A percentile compares a stretch with the other conserved stretches of the same genome.
These are phyloP conservation scores for Dyspetes luteomarginatus DNA, from an alignment of 2,888 invertebrate genomes.

Conservation along the genomic window DNA sequence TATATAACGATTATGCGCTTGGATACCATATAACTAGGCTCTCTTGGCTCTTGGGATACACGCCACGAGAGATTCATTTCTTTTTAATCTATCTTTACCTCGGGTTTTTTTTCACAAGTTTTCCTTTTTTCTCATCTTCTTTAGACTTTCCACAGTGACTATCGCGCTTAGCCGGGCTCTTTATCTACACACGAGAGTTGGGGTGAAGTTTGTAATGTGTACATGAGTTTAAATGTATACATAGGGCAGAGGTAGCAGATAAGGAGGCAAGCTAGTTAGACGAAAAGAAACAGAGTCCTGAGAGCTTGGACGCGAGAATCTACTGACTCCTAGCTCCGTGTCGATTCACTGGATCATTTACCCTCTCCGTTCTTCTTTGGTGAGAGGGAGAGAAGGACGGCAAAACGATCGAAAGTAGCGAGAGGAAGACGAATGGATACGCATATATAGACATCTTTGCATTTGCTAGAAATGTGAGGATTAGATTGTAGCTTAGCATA, in stretches of 20 bases:
- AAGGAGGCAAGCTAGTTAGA: not conserved
- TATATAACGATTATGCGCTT: conserved; percentile 59
- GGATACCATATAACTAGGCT: conserved; percentile 55
- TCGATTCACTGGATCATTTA: conserved; percentile 48
- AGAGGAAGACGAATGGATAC: not conserved
- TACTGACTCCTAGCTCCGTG: not conserved
- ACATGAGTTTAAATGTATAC: not conserved
- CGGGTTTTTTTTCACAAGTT: conserved; percentile 4
- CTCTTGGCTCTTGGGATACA: conserved; percentile 28
- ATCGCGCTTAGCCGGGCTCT: conserved; percentile 38
- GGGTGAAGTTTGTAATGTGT: conserved; percentile 5
- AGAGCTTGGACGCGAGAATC: conserved; percentile 15
- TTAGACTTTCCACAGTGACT: conserved; percentile 47
- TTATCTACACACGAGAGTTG: conserved; percentile 5
- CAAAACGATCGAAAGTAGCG: not conserved
- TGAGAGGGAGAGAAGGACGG: not conserved
- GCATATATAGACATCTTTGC: conserved; percentile 7
- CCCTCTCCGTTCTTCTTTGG: not conserved
- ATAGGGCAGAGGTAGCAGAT: not conserved
- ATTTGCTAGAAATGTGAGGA: conserved; percentile 44
- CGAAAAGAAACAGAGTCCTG: not conserved
- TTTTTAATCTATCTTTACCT: conserved; percentile 44
- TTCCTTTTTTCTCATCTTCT: conserved; percentile 16
- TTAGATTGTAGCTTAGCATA: conserved; percentile 24
- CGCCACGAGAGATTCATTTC: conserved; percentile 53